A percentile compares a stretch with the other conserved stretches of the same genome.
Evolutionary conservation across 2,888 invertebrate species (phyloP).

Genomic region (Linyphia triangularis): DNA sequence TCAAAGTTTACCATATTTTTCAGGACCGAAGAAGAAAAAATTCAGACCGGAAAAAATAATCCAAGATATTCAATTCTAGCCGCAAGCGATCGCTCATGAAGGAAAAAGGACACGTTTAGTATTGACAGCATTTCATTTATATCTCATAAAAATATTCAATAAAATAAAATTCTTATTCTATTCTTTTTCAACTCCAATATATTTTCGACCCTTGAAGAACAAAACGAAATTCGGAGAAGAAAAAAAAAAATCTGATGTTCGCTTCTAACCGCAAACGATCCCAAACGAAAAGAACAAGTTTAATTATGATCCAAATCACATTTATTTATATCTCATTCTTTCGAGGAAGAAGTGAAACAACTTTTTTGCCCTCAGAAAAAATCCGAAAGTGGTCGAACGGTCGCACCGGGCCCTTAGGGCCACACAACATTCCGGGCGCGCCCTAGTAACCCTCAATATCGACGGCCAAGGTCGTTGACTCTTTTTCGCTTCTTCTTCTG

Average conservation of each 20-base stretch:
- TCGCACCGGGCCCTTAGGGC: slow-evolving; percentile 30
- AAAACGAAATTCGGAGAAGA: background rate
- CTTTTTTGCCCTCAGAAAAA: background rate
- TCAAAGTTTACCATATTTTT: too few relatives aligned
- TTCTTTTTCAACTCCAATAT: background rate
- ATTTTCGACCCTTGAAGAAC: background rate
- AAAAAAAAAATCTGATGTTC: background rate
- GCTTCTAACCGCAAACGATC: background rate
- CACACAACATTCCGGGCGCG: slow-evolving; percentile 53
- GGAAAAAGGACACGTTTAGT: too few relatives aligned
- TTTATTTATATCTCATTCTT: background rate
- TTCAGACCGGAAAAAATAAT: too few relatives aligned
- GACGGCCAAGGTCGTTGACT: slow-evolving; percentile 70
- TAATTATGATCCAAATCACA: background rate
- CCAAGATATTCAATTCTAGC: too few relatives aligned
- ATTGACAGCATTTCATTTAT: too few relatives aligned
- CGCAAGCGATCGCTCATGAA: too few relatives aligned
- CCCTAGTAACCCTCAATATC: slow-evolving; percentile 64
- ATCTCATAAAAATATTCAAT: background rate
- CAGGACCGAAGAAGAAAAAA: too few relatives aligned
- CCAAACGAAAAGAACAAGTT: background rate
- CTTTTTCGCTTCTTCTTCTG: too few relatives aligned
- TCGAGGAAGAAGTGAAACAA: background rate
- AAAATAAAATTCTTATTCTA: background rate
- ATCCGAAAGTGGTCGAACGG: slow-evolving; percentile 59